Conservation (phyloP, 2,888 invertebrate genomes). For the Drosophila neotestacea region DNA sequence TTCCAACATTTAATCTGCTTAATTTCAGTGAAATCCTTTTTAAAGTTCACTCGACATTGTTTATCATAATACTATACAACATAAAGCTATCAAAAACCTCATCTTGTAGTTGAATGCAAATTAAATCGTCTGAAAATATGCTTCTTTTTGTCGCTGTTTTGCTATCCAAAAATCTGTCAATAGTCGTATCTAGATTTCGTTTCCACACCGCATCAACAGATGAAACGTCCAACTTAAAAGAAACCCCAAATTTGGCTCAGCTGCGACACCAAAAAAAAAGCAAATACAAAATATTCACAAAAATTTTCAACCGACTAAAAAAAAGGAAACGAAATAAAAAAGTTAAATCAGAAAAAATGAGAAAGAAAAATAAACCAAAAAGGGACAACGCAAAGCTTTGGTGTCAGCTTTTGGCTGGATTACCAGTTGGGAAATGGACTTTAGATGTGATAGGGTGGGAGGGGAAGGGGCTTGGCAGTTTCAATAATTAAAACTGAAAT, state of each 20-base stretch:
- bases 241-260: slow-evolving; percentile 1
- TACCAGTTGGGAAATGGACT: not conserved
- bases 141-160: slow-evolving; percentile 2
- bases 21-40: not conserved
- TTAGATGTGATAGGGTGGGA: not conserved
- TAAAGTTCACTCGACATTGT: not conserved
- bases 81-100: not conserved
- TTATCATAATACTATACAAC: not conserved
- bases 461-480: slow-evolving; percentile 3
- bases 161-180: not conserved
- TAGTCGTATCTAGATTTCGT: not conserved
- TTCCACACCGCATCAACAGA: too few species aligned
- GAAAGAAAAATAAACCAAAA: not conserved
- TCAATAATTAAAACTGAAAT: slow-evolving; percentile 32
- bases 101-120: slow-evolving; percentile 5
- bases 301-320: not conserved
- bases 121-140: not conserved
- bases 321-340: slow-evolving; percentile 3
- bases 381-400: slow-evolving; percentile 20
- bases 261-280: slow-evolving; percentile 3
- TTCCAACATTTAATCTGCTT: not conserved
- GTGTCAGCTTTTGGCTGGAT: slow-evolving; percentile 24
- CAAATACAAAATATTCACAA: slow-evolving; percentile 1
- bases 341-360: slow-evolving; percentile 4
- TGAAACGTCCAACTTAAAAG: slow-evolving; percentile 3